phyloP scores from a whole-genome alignment of 2,113 vertebrate species.

The Sebastes fasciatus region DNA sequence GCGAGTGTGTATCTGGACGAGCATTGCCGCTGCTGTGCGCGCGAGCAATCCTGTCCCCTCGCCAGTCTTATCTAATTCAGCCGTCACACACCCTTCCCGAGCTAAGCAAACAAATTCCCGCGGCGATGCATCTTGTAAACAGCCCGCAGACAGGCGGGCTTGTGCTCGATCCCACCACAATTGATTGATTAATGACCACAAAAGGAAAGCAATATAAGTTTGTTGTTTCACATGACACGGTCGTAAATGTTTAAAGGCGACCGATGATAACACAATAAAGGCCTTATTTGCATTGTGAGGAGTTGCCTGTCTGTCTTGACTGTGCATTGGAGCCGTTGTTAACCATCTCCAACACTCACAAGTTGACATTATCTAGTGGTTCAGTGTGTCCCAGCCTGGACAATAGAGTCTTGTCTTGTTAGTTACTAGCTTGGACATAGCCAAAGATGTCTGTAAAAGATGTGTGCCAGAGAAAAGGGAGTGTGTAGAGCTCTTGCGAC shows the following conservation, averaged over 20 bases:
- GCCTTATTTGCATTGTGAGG: constrained; percentile 19
- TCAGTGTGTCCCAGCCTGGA: constrained; percentile 16
- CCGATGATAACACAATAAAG: constrained; percentile 12
- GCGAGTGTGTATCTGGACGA: background rate
- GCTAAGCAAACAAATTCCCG: constrained; percentile 42
- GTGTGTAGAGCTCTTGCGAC: constrained; percentile 5
- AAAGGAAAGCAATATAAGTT: background rate
- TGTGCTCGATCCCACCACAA: background rate
- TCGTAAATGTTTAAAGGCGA: constrained; percentile 25
- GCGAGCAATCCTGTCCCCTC: constrained; percentile 12
- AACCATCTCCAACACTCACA: background rate
- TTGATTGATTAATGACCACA: constrained; percentile 39
- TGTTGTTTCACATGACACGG: constrained; percentile 2
- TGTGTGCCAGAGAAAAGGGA: too few species aligned
- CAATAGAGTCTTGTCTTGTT: constrained; percentile 24
- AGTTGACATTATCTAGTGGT: constrained; percentile 21
- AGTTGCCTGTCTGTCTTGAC: background rate
- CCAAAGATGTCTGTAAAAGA: constrained; percentile 13
- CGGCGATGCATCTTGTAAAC: constrained; percentile 41
- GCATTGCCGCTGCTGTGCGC: background rate
- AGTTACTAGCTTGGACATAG: background rate
- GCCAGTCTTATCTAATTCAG: constrained; percentile 43
- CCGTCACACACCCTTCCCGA: constrained; percentile 15
- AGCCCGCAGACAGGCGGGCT: constrained; percentile 13
- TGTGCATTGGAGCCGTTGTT: constrained; percentile 11